Conservation (phyloP, 2,113 vertebrate species). For the Camelus dromedarius region DNA sequence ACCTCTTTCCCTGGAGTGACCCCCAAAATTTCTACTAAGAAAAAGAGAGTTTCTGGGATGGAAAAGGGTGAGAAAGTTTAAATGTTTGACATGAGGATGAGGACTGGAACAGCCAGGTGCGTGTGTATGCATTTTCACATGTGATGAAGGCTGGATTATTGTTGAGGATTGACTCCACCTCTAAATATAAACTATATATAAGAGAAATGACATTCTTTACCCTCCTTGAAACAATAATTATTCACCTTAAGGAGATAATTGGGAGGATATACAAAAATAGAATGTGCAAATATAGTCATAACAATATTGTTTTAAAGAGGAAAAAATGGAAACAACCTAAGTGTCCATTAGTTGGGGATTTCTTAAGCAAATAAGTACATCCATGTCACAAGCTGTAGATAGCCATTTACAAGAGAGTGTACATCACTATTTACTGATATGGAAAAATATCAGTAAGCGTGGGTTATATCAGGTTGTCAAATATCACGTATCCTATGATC, state of each 20-base stretch:
- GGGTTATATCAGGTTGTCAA: not conserved
- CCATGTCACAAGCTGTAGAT: accelerated
- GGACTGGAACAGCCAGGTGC: accelerated
- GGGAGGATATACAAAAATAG: not conserved
- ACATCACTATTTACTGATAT: accelerated
- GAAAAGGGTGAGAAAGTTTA: not conserved
- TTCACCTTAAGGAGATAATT: not conserved
- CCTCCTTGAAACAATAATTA: not conserved
- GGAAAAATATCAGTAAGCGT: not conserved
- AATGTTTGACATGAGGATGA: not conserved
- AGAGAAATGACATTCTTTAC: not conserved
- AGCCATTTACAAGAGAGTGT: too few species aligned
- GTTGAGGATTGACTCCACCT: not conserved
- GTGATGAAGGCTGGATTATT: not conserved
- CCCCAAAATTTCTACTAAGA: not conserved
- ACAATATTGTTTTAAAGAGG: not conserved
- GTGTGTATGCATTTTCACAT: not conserved
- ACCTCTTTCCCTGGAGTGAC: not conserved
- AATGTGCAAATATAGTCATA: not conserved
- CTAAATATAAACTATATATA: not conserved
- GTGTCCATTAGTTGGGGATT: not conserved
- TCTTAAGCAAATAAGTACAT: too few species aligned
- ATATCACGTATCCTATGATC: not conserved
- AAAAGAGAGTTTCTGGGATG: not conserved
- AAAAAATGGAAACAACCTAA: not conserved